phyloP scores from a whole-genome alignment of 2,888 invertebrate genomes.

The Graphium colonna region DNA sequence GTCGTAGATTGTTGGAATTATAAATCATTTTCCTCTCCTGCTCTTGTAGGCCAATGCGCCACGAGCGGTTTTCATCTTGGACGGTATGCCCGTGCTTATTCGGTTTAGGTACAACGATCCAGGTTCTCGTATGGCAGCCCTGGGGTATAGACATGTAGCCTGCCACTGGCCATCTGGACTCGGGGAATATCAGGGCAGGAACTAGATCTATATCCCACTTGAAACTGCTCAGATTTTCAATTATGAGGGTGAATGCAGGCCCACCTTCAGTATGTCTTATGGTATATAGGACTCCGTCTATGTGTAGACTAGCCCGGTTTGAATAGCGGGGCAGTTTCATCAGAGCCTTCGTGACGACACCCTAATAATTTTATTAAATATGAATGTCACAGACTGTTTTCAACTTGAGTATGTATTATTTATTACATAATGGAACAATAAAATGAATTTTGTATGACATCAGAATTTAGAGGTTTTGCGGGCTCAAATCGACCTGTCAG shows the following conservation, averaged over 20 bases:
- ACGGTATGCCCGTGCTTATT: conserved; percentile 39
- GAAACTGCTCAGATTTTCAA: conserved; percentile 46
- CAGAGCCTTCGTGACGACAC: conserved; percentile 63
- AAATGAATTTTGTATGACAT: no score
- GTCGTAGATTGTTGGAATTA: conserved; percentile 53
- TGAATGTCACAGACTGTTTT: no score
- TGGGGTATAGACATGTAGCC: conserved; percentile 40
- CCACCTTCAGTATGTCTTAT: conserved; percentile 54
- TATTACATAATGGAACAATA: no score
- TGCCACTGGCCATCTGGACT: conserved; percentile 58
- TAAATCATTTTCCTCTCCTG: conserved; percentile 72
- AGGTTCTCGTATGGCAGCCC: conserved; percentile 46
- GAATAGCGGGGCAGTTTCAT: no score
- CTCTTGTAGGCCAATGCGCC: conserved; percentile 77
- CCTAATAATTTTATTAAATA: no score
- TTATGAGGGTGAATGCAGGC: conserved; percentile 76
- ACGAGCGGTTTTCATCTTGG: conserved; percentile 49
- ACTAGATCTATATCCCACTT: conserved; percentile 75
- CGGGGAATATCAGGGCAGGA: conserved; percentile 70
- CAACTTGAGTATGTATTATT: no score
- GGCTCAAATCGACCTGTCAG: no score
- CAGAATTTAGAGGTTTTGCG: no score
- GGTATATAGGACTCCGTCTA: conserved; percentile 38
- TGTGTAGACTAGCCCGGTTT: no score
- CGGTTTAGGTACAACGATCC: conserved; percentile 74